Percentiles rank a stretch among this genome's conserved stretches.
Conservation (phyloP, 1,140 invertebrate species). For the Scylla paramamosain region DNA sequence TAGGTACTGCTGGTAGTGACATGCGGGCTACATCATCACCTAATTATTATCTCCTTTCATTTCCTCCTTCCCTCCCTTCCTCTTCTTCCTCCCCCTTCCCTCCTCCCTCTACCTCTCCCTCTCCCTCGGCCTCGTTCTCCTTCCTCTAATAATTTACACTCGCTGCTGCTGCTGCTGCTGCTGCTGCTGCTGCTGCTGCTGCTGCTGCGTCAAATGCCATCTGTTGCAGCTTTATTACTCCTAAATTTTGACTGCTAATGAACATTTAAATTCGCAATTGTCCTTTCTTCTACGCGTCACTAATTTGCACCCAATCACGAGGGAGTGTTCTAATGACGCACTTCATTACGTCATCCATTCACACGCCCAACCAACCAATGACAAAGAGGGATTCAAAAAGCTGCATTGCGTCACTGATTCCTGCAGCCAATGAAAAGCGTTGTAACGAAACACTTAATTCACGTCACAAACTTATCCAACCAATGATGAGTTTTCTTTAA, state of each 20-base stretch:
- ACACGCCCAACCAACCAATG: too few species aligned
- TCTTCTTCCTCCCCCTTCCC: not conserved
- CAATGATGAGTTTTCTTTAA: not conserved
- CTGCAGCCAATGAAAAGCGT: too few species aligned
- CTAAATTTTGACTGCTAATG: not conserved
- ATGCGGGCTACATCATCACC: slow-evolving; percentile 9
- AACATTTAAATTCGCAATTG: not conserved
- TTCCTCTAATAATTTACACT: not conserved
- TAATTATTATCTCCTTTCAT: slow-evolving; percentile 24
- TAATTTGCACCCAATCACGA: too few species aligned
- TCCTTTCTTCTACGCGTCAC: too few species aligned
- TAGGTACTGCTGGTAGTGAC: not conserved
- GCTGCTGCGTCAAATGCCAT: not conserved
- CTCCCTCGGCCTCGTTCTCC: not conserved
- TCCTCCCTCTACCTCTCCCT: not conserved
- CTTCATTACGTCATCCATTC: too few species aligned
- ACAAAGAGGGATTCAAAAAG: too few species aligned
- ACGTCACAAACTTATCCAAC: not conserved
- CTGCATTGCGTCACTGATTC: too few species aligned
- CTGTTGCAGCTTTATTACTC: not conserved
- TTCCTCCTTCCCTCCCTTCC: slow-evolving; percentile 18
- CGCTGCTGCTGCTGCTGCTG: not conserved
- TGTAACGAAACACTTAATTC: not conserved
- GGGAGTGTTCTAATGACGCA: too few species aligned
- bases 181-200: too few species aligned